These are phyloP conservation scores for Syndactyla subalaris DNA, from an alignment of 2,797 vertebrate species.

Conservation along the genomic window DNA sequence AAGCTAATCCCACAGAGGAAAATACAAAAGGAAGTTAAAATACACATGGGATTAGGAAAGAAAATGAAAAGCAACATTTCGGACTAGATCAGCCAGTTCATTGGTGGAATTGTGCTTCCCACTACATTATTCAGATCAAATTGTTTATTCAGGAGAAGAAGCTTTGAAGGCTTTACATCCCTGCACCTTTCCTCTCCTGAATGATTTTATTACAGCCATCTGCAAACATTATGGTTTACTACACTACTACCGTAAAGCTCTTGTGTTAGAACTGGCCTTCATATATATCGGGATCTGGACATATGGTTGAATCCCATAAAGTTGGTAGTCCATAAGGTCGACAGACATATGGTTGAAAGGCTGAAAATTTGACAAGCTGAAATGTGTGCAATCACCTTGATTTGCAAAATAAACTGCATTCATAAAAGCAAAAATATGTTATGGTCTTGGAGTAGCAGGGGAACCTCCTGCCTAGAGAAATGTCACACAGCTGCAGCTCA, in stretches of 20 bases:
- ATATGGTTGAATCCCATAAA: conserved; percentile 73
- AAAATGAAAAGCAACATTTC: conserved; percentile 59
- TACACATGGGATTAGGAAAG: conserved; percentile 30
- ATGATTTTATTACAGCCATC: conserved; percentile 79
- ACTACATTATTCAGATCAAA: conserved; percentile 71
- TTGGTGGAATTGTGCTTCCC: conserved; percentile 68
- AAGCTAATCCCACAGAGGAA: conserved; percentile 31
- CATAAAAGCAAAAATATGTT: conserved; percentile 63
- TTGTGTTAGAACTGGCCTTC: conserved; percentile 76
- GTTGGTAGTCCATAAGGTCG: conserved; percentile 67
- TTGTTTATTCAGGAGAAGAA: conserved; percentile 69
- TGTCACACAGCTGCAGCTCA: not conserved
- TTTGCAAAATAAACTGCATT: conserved; percentile 68
- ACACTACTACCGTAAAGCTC: conserved; percentile 75
- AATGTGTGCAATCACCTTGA: conserved; percentile 66
- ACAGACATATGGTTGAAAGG: conserved; percentile 71
- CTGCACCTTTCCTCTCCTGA: conserved; percentile 76
- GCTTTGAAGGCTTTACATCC: conserved; percentile 71
- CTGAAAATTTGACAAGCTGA: conserved; percentile 74
- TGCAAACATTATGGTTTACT: conserved; percentile 79
- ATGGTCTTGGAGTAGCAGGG: conserved; percentile 43
- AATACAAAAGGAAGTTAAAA: conserved; percentile 61
- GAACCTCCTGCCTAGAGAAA: conserved; percentile 45
- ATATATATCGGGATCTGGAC: conserved; percentile 68
- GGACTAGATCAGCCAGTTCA: conserved; percentile 38